Base-by-base conservation (phyloP, 2,113 vertebrate genomes). In the Seriola dumerili region DNA sequence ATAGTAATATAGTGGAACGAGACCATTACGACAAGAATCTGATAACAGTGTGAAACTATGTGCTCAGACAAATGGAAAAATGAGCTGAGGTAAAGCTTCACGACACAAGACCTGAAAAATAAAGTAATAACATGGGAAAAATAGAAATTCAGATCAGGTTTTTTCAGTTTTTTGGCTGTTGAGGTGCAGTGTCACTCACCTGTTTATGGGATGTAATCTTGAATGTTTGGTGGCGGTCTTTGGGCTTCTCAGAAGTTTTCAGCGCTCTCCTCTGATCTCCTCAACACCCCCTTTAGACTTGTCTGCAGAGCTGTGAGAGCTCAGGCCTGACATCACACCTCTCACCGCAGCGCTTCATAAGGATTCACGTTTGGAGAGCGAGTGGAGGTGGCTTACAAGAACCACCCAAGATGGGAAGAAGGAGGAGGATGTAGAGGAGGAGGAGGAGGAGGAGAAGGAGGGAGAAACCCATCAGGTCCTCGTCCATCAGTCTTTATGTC, bases 1-100 rank as follows among this genome's bases (percentile, higher is more conserved):
- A 94, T 94, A 94, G 93, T 90, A 88, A 92, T 89, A 89, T 25
- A 34, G 72, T 25, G 55, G 61, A 78, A 72, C 44, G 3, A 61
- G 71, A 66, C 63, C 64, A 32, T 44, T 66, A 32, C 72, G 52
- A 29, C 46, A 78, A 77, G 67, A 83, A 76, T 86, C 65, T 91
- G 90, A 90, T 88, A 91, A 82, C 84, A 78, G 75, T 17, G 0
- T 52, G 3, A 67, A 90, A 90, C 62, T 88, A 92, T 88, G 80
- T 11, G 48, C 52, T 81, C 55, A 58, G 67, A 72, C 29, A 44
- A 19, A 3, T 70, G 23, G 4, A 3, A 17, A 12, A 62, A 64
- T 14, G 14, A 42, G 59, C 16, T 8, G 4, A 44, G 48, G 29
- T n/a, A 8, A 67, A 48, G 50, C 42, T 3, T 10, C 14, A 40